A percentile compares a stretch with the other conserved stretches of the same genome.
Evolutionary conservation across 2,888 invertebrate species (phyloP).

Genomic region (Torymus texanus): DNA sequence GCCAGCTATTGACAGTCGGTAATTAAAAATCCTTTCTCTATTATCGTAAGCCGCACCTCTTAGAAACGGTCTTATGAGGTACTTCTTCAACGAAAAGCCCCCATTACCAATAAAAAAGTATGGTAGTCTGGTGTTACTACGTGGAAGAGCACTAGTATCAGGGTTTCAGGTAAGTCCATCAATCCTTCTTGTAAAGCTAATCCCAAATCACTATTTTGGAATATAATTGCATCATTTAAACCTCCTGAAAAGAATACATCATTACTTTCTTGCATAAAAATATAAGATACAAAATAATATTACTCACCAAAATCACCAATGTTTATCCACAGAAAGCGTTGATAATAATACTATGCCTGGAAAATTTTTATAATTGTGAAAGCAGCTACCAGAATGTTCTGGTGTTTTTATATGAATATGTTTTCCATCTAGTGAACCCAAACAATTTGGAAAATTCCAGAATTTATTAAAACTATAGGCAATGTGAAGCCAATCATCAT

Average conservation of each 20-base stretch:
- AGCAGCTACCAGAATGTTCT: not conserved
- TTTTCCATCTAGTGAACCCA: not conserved
- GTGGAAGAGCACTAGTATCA: not conserved
- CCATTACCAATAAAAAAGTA: not conserved
- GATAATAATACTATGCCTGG: too few species aligned
- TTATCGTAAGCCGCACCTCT: not conserved
- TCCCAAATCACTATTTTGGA: not conserved
- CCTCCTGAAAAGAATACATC: not conserved
- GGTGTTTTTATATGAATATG: not conserved
- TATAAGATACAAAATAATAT: not conserved
- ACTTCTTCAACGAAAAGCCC: not conserved
- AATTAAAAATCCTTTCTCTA: not conserved
- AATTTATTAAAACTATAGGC: not conserved
- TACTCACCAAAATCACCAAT: too few species aligned
- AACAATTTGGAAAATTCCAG: not conserved
- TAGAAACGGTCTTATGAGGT: not conserved
- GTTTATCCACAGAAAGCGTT: too few species aligned
- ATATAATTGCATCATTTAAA: not conserved
- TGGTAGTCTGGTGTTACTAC: not conserved
- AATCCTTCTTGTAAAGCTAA: too few species aligned
- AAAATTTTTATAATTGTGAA: too few species aligned
- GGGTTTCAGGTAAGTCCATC: not conserved
- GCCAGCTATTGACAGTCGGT: not conserved
- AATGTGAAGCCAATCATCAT: conserved; percentile 2
- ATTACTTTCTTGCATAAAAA: not conserved